Conservation (phyloP, 2,797 vertebrate genomes). For the Sebastes baramenuke region DNA sequence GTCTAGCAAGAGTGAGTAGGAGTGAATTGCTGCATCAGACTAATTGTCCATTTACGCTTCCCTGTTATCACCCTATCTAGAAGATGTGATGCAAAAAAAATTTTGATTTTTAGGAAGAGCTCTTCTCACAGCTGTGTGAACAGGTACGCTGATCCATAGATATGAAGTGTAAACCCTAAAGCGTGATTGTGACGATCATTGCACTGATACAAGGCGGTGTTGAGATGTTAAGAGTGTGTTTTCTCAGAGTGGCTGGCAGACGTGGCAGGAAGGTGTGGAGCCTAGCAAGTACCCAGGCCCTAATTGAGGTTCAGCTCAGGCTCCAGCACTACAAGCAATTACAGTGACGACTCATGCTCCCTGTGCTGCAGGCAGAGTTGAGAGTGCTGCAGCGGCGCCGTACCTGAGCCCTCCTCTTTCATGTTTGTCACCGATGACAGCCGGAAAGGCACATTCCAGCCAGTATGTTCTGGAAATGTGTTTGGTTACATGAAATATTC, state of each 20-base stretch:
- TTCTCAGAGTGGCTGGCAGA: constrained; percentile 8
- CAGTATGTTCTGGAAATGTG: constrained; percentile 63
- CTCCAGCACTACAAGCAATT: constrained; percentile 71
- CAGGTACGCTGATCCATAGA: not conserved
- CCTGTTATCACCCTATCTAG: constrained; percentile 16
- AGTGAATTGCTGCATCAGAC: constrained; percentile 17
- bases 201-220: constrained; percentile 2
- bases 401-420: constrained; percentile 67
- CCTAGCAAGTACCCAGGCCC: constrained; percentile 43
- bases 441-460: constrained; percentile 45
- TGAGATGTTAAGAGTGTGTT: constrained; percentile 17
- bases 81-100: not conserved
- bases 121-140: not conserved
- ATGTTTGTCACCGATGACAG: constrained; percentile 73
- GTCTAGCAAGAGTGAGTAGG: constrained; percentile 9
- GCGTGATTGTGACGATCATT: constrained; percentile 25
- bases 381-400: constrained; percentile 33
- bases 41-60: constrained; percentile 31
- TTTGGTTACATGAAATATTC: constrained; percentile 80
- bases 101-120: not conserved
- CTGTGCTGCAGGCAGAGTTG: constrained; percentile 58
- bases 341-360: constrained; percentile 53
- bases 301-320: constrained; percentile 78
- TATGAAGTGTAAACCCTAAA: not conserved
- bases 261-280: constrained; percentile 38